Base-by-base conservation (phyloP, 2,113 vertebrate species). In the Dissostichus mawsoni region DNA sequence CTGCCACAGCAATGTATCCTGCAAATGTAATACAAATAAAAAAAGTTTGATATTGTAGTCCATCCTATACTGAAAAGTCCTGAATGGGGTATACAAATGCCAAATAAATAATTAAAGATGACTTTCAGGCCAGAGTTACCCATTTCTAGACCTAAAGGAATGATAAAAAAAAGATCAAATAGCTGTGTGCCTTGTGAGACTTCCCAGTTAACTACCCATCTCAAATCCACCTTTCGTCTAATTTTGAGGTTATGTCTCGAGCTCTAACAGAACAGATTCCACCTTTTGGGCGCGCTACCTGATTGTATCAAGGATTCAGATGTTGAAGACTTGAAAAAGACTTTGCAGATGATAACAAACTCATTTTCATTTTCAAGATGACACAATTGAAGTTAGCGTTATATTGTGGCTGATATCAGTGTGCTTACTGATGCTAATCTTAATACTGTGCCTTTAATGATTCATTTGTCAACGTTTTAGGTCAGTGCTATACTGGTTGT, bases 341-440 rank as follows among this genome's bases (percentile, higher is more conserved):
- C 52, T 73, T 17, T 76, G 44, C 29, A 50, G 18, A 23, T 67
- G 58, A 45, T 56, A 50, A 55, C 23, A 3, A 71, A 61, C 71
- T 80, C 7, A 58, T 71, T 78, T 61, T 85, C 45, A 51, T 74
- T 85, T 81, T 83, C 58, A 78, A 57, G 12, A 67, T 77, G 51
- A 78, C 52, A 64, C 45, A 41, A 1, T 57, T 5, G 18, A 3
- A 51, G n/a, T 58, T n/a, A 16, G 36, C 20, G 50, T 8, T 25
- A 61, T 29, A 8, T 53, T 33, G 8, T 1, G 9, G 25, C 5
- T 57, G 12, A n/a, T 66, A 47, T 57, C 8, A 51, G 20, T 48
- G 1, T 2, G 12, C 3, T 8, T 55, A 64, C 62, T 58, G 48
- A 78, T 71, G 59, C 9, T 74, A 58, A 68, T 84, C 75, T 81